Evolutionary conservation across 2,888 invertebrate species (phyloP).

Genomic region (Eupithecia dodoneata): DNA sequence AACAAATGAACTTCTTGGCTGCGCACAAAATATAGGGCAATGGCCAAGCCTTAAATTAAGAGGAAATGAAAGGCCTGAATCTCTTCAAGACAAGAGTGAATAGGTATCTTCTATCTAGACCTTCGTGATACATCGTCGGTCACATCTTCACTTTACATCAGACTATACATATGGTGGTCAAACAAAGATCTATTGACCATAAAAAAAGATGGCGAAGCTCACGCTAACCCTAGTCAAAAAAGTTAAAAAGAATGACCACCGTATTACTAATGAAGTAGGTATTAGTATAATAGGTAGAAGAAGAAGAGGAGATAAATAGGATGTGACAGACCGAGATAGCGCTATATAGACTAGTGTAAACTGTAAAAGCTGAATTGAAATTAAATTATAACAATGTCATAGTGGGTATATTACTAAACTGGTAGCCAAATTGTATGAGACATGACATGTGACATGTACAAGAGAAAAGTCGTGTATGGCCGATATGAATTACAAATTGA

Average conservation of each 20-base stretch:
- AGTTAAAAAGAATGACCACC: background rate
- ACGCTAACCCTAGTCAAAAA: background rate
- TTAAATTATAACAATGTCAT: background rate
- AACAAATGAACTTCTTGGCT: background rate
- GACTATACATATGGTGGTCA: too few species aligned
- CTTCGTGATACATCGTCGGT: too few species aligned
- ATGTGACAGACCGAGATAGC: too few species aligned
- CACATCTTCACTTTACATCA: too few species aligned
- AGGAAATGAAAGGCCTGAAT: background rate
- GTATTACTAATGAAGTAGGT: background rate
- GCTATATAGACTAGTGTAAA: background rate
- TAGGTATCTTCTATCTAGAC: too few species aligned
- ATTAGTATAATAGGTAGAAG: background rate
- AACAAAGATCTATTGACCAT: too few species aligned
- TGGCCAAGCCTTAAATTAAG: background rate
- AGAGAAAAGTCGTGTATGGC: slow-evolving; percentile 20
- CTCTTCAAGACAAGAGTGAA: too few species aligned
- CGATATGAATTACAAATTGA: slow-evolving; percentile 24
- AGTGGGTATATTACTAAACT: slow-evolving; percentile 1
- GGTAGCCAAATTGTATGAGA: slow-evolving; percentile 28
- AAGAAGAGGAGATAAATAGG: too few species aligned
- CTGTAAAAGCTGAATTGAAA: background rate
- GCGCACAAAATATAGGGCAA: background rate
- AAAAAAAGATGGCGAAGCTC: too few species aligned
- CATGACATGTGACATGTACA: slow-evolving; percentile 23